Percentiles rank a stretch among this genome's conserved stretches.
Evolutionary conservation across 2,797 vertebrate species (phyloP).

Genomic region (Erpetoichthys calabaricus): DNA sequence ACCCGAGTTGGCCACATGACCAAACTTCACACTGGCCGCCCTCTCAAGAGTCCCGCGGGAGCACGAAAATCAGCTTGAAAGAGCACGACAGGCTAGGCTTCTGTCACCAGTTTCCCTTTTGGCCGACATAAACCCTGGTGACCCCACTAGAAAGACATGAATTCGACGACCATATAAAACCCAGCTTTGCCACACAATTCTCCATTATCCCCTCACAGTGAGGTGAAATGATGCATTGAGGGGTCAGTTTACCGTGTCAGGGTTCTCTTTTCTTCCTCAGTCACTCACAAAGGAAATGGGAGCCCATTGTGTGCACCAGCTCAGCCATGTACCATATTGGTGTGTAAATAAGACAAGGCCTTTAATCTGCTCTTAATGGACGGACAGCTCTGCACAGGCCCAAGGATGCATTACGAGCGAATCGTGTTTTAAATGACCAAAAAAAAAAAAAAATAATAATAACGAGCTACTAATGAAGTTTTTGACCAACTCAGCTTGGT

Average conservation of each 20-base stretch:
- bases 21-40: neutral
- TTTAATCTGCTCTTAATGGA: constrained; percentile 42
- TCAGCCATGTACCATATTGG: constrained; percentile 46
- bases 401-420: constrained; percentile 19
- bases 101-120: constrained; percentile 27
- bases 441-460: no score
- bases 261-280: constrained; percentile 53
- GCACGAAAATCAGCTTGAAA: constrained; percentile 10
- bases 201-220: constrained; percentile 32
- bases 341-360: constrained; percentile 41
- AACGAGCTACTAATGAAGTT: no score
- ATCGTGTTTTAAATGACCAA: no score
- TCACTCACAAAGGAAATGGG: constrained; percentile 39
- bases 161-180: constrained; percentile 7
- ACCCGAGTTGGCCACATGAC: no score
- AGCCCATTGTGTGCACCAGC: constrained; percentile 41
- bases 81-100: neutral
- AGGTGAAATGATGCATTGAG: constrained; percentile 52
- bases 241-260: constrained; percentile 54
- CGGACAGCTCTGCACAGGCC: constrained; percentile 4
- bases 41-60: neutral
- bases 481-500: no score
- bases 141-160: constrained; percentile 19
- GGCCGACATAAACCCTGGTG: constrained; percentile 26
- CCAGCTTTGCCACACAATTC: constrained; percentile 16